phyloP scores from a whole-genome alignment of 2,113 vertebrate species.

The Pogona vitticeps region DNA sequence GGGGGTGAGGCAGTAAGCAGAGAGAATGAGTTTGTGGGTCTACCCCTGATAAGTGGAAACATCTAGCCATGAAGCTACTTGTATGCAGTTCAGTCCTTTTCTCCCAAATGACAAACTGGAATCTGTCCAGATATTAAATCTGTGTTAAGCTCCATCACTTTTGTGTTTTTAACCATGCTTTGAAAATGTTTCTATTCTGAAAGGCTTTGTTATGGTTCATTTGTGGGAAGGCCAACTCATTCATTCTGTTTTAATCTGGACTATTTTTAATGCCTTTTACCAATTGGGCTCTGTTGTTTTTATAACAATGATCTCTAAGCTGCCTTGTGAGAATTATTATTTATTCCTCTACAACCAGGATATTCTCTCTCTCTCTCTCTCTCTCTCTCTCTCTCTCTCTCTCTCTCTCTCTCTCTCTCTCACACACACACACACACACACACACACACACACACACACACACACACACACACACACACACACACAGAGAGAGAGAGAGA shows the following conservation, averaged over 20 bases:
- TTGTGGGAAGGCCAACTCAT: not conserved
- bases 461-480: not conserved
- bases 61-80: not conserved
- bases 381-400: no score
- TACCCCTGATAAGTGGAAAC: no score
- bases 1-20: not conserved
- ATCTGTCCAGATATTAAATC: not conserved
- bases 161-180: not conserved
- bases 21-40: not conserved
- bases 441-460: not conserved
- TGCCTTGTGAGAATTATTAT: not conserved
- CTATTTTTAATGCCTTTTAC: not conserved
- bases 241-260: not conserved
- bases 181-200: not conserved
- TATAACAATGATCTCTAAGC: not conserved
- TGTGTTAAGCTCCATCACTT: not conserved
- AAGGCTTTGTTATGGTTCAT: not conserved
- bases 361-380: not conserved
- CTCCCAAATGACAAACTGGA: not conserved
- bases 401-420: no score
- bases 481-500: not conserved
- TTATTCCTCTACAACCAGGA: not conserved
- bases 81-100: not conserved
- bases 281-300: not conserved
- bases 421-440: not conserved